phyloP scores from a whole-genome alignment of 1,140 invertebrate species.

The Wiebesia pumilae region DNA sequence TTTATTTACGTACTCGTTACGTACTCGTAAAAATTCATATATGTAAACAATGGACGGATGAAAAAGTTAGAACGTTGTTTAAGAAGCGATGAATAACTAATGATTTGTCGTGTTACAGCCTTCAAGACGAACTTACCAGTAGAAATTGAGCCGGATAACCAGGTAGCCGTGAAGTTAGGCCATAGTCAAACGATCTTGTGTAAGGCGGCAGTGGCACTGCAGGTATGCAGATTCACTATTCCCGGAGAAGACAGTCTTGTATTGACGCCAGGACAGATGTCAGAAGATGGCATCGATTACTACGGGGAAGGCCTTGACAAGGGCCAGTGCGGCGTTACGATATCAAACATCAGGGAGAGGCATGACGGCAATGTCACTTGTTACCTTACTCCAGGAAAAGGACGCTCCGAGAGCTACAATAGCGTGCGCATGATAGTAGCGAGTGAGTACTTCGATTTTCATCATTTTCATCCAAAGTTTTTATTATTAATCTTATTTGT shows the following conservation, averaged over 20 bases:
- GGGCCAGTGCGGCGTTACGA: slow-evolving; percentile 82
- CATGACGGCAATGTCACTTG: slow-evolving; percentile 83
- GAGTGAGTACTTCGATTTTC: slow-evolving; percentile 76
- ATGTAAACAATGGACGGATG: no score
- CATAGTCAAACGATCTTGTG: slow-evolving; percentile 73
- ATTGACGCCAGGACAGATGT: slow-evolving; percentile 54
- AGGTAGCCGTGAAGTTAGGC: slow-evolving; percentile 65
- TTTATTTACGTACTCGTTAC: no score
- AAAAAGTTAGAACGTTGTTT: no score
- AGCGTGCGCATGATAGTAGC: slow-evolving; percentile 81
- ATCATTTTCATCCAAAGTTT: background rate
- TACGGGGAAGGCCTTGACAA: slow-evolving; percentile 75
- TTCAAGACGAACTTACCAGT: slow-evolving; percentile 56
- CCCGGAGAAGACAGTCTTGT: slow-evolving; percentile 69
- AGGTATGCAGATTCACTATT: slow-evolving; percentile 74
- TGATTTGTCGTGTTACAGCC: slow-evolving; percentile 56
- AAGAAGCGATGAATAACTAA: background rate
- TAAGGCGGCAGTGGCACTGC: slow-evolving; percentile 64
- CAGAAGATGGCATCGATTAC: slow-evolving; percentile 74
- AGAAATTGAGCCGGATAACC: slow-evolving; percentile 64
- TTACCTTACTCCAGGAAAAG: slow-evolving; percentile 74
- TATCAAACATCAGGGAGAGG: slow-evolving; percentile 77
- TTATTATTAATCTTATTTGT: background rate
- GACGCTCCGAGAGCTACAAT: slow-evolving; percentile 68
- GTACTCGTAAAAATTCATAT: no score